Evolutionary conservation across 2,113 vertebrate species (phyloP).

Genomic region (Suricata suricatta): DNA sequence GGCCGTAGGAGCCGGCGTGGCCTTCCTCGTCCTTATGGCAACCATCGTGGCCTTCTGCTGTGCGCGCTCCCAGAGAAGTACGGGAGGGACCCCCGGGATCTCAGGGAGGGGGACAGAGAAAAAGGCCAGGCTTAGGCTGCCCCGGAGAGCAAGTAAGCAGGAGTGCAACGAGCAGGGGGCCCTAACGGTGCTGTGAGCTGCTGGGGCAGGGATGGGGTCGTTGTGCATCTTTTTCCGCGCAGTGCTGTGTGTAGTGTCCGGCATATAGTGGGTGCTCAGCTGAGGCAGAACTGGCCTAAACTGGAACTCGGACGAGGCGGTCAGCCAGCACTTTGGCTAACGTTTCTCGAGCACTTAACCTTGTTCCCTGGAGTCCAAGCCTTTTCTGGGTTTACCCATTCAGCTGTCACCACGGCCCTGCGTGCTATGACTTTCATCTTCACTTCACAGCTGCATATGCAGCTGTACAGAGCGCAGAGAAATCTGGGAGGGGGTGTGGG

Average conservation of each 20-base stretch:
- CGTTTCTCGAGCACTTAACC: background rate
- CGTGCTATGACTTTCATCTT: background rate
- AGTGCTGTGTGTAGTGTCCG: accelerated
- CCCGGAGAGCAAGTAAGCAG: constrained; percentile 63
- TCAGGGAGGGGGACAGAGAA: constrained; percentile 74
- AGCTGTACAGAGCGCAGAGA: background rate
- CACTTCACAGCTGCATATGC: background rate
- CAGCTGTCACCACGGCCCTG: background rate
- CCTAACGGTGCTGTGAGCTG: background rate
- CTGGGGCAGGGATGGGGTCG: constrained; percentile 38
- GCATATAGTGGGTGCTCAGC: background rate
- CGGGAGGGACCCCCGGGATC: constrained; percentile 78
- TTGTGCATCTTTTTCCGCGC: accelerated
- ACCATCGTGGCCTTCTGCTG: constrained; percentile 99
- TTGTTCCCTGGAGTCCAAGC: background rate
- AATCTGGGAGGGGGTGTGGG: accelerated
- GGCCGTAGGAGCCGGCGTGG: constrained; percentile 96
- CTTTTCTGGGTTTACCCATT: background rate
- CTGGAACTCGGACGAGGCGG: background rate
- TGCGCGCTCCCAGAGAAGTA: constrained; percentile 98
- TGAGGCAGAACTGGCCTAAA: background rate
- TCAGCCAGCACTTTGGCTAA: background rate
- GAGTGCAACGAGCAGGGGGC: background rate
- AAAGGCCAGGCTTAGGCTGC: constrained; percentile 69
- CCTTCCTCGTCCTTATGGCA: constrained; percentile 96